Evolutionary conservation across 2,797 vertebrate species (phyloP).

Genomic region (Chaetodon trifasciatus): DNA sequence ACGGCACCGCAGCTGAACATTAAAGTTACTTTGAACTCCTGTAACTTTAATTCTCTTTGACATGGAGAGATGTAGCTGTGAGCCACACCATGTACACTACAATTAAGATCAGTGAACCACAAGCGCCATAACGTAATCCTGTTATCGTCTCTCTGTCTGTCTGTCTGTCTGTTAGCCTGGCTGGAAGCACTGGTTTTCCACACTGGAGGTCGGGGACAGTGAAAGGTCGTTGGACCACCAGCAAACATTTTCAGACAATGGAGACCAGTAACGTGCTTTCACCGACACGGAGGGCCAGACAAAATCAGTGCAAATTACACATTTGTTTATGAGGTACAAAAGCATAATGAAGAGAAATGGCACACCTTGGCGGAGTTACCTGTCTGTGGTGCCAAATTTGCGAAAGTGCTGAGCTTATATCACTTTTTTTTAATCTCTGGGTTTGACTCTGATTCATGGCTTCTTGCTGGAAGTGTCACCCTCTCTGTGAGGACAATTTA

Average conservation of each 20-base stretch:
- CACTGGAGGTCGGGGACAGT: constrained; percentile 61
- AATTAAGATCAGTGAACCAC: constrained; percentile 71
- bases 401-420: constrained; percentile 16
- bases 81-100: constrained; percentile 67
- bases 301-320: constrained; percentile 6
- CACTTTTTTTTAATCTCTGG: background rate
- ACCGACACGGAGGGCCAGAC: background rate
- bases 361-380: background rate
- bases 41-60: constrained; percentile 79
- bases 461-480: background rate
- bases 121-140: constrained; percentile 54
- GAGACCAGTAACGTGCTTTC: constrained; percentile 1
- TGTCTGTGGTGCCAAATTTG: background rate
- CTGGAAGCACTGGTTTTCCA: constrained; percentile 48
- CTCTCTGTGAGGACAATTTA: background rate
- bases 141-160: constrained; percentile 27
- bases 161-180: constrained; percentile 31
- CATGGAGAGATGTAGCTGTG: constrained; percentile 72
- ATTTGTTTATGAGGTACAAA: constrained; percentile 22
- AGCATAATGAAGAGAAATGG: constrained; percentile 5
- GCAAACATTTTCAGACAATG: constrained; percentile 35
- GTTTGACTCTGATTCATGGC: constrained; percentile 4
- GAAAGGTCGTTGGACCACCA: constrained; percentile 50
- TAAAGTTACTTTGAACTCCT: constrained; percentile 68
- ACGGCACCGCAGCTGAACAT: constrained; percentile 51